Base-by-base conservation (phyloP, 2,888 invertebrate genomes). In the Zele albiditarsus region DNA sequence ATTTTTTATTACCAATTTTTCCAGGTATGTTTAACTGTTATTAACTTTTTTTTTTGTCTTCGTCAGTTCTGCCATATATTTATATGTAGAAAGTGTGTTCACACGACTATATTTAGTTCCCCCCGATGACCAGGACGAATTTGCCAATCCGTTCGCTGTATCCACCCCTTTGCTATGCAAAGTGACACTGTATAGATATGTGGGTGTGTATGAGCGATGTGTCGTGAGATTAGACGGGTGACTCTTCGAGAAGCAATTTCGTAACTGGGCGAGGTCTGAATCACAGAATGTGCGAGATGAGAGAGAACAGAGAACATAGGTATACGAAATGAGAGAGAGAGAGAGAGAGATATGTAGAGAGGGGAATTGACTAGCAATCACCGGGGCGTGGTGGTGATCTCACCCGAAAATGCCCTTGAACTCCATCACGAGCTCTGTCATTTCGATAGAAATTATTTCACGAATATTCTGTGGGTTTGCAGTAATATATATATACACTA, bases 201-300 rank as follows among this genome's bases (percentile, higher is more conserved):
- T 12, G 38, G 12, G 20, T 53, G n/a, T 53, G 53, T 8, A 20
- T 76, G 69, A 78, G 14, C 4, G 58, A 31, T 62, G 14, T n/a
- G 10, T 10, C 14, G 62, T 74, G 79, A 78, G 79, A 80, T 80
- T 80, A 80, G 80, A 77, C 76, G 75, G 71, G 58, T 76, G 77
- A 80, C 80, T 83, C 78, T 82, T 80, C 78, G 80, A 72, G 80
- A 81, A 84, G 81, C 82, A 84, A 84, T 84, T 83, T 82, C 80
- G 80, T 57, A 77, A 74, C 77, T 78, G 72, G 46, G 70, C 77
- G 80, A 80, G 74, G 71, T 77, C 71, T 76, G 78, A 81, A 83
- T 82, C 81, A 80, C 80, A 80, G 79, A 77, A 79, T 74, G 77
- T 66, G 75, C 25, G 33, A 23, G 72, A 79, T 76, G 75, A 76